These are phyloP conservation scores for Altica lythri DNA, from an alignment of 2,888 invertebrate genomes.

Conservation along the genomic window DNA sequence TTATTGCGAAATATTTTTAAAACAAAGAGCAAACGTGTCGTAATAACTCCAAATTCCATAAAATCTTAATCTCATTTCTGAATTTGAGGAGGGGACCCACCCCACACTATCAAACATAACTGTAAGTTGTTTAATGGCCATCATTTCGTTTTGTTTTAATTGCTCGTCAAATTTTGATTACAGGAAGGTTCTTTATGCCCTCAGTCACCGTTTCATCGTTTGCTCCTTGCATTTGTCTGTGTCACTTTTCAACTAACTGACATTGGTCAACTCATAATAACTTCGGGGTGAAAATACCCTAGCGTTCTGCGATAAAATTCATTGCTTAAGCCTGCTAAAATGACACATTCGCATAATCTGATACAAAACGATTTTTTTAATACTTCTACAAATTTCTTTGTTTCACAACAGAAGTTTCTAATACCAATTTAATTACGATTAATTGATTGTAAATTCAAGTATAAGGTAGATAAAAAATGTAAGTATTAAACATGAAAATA, in stretches of 20 bases:
- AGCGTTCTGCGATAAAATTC: constrained; percentile 23
- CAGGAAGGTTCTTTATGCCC: constrained; percentile 54
- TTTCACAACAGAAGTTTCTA: too few species aligned
- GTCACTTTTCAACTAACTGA: constrained; percentile 31
- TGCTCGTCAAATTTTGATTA: constrained; percentile 59
- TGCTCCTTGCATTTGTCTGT: constrained; percentile 41
- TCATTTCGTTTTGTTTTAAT: constrained; percentile 58
- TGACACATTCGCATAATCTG: constrained; percentile 5
- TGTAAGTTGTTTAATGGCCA: constrained; percentile 55
- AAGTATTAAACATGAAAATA: too few species aligned
- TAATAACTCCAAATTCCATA: constrained; percentile 20
- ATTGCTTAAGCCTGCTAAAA: constrained; percentile 10
- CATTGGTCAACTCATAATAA: constrained; percentile 37
- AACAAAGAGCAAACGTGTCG: constrained; percentile 13
- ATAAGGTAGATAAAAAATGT: too few species aligned
- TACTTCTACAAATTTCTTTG: too few species aligned
- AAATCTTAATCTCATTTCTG: constrained; percentile 25
- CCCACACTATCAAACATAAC: constrained; percentile 50
- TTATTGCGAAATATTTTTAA: constrained; percentile 9
- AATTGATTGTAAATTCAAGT: too few species aligned
- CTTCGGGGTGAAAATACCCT: constrained; percentile 13
- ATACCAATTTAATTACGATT: too few species aligned
- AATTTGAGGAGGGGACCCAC: constrained; percentile 20
- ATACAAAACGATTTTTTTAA: too few species aligned
- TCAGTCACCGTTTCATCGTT: constrained; percentile 47